Evolutionary conservation across 2,797 vertebrate species (phyloP), one percentile per base, ranked within the genome.

Genomic region (Huso huso): DNA sequence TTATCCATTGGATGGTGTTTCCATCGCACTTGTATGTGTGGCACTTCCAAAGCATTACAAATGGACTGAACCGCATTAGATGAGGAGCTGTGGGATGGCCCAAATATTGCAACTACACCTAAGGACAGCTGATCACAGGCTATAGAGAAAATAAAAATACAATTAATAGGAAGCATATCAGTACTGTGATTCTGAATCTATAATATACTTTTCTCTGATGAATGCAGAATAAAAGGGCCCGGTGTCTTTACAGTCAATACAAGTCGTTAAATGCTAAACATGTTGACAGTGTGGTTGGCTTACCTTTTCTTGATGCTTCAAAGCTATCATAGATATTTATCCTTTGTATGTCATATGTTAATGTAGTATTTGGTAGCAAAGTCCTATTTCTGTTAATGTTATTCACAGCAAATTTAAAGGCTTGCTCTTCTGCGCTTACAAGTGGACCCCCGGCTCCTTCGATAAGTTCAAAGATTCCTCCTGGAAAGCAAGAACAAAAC

Each of bases 251-350:
- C 2, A 18, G 1, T 18, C 37, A 37, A 37, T 37, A 37, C 37
- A 37, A 37, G 37, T 37, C 37, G 4, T 37, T 37, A 37, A 37
- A 37, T 37, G 37, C 37, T 37, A 37, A 37, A 37, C 37, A 37
- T 4, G 37, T 37, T 37, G 37, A 37, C 37, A 37, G 37, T 37
- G 37, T 37, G 37, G 37, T 37, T 37, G 12, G 82, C 92, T 91
- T 81, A 98, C 97, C 97, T 93, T 99, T 99, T 75, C 97, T 93
- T 5, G 96, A 98, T 0, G 97, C 96, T 83, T 99, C 97, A 72
- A 99, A 99, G 84, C 97, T 99, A 88, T 99, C 97, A 0, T 98
- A 98, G 85, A 98, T 97, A 82, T 98, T 97, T 84, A 99, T 99
- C 90, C 97, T 93, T 86, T 99, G 97, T 78, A 99, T 99, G 86